These are phyloP conservation scores for Lasioglossum calceatum DNA, from an alignment of 2,888 invertebrate species.

Conservation along the genomic window DNA sequence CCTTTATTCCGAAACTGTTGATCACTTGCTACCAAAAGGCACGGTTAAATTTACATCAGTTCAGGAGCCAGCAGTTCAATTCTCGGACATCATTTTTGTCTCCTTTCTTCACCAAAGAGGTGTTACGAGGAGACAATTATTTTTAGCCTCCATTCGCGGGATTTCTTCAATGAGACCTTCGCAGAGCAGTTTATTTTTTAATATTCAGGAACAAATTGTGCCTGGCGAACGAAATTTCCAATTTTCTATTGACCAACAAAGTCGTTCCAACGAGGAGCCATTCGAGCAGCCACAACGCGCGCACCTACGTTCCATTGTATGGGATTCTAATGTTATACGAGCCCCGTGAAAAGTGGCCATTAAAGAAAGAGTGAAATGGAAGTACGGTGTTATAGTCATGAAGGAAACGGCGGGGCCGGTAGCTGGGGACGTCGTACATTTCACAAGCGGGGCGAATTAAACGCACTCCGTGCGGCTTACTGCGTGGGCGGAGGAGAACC, in stretches of 20 bases:
- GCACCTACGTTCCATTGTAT: constrained; percentile 50
- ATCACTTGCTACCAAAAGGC: background rate
- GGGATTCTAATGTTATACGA: constrained; percentile 71
- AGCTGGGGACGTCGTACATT: constrained; percentile 44
- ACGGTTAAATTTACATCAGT: too few species aligned
- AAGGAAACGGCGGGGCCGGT: constrained; percentile 22
- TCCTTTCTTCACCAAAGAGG: background rate
- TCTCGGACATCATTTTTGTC: background rate
- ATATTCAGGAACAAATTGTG: constrained; percentile 10
- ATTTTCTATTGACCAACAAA: constrained; percentile 6
- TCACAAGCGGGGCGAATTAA: constrained; percentile 63
- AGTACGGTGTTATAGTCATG: constrained; percentile 20
- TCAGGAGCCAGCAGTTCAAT: background rate
- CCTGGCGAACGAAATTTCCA: background rate
- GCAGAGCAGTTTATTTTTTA: background rate
- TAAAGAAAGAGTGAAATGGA: constrained; percentile 64
- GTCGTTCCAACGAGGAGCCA: background rate
- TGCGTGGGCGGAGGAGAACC: background rate
- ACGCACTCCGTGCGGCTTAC: constrained; percentile 57
- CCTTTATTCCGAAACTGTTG: background rate
- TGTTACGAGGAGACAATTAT: background rate
- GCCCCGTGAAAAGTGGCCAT: constrained; percentile 68
- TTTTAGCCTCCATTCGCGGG: too few species aligned
- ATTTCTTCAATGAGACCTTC: background rate
- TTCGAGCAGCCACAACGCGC: constrained; percentile 26